Base-by-base conservation (phyloP, 2,113 vertebrate species). In the Rhegmatorhina hoffmannsi region DNA sequence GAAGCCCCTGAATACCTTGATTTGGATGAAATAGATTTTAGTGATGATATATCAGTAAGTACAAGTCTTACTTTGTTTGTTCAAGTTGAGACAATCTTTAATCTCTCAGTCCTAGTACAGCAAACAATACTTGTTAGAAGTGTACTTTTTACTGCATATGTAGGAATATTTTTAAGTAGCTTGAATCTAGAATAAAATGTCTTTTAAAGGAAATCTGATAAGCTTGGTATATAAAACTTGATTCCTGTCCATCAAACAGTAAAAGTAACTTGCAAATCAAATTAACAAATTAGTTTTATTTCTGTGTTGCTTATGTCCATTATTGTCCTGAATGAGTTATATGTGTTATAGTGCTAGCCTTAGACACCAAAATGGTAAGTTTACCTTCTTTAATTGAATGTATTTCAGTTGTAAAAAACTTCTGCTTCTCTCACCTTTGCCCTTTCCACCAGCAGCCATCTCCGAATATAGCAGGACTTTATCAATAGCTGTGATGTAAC, bases 11-110 rank as follows among this genome's bases (percentile, higher is more conserved):
- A 99, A 95, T 99, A 99, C 96, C 98, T 99, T 97, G 99, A 99
- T 97, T 98, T 99, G 98, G 99, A 99, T 97, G 99, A 99, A 98
- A 99, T 99, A 94, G 99, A 99, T 98, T 99, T 99, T 97, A 99
- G 98, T 56, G 99, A 99, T 97, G 99, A 99, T 84, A 97, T 99
- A 96, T 98, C 98, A 96, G 99, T 99, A 97, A 99, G 99, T 98
- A 96, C 33, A 58, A 74, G 21, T 66, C 28, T 40, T 82, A 78
- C 4, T 87, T 79, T 87, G 47, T 68, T 92, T 95, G 13, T 43
- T 89, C 43, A 49, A 28, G 12, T 66, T 84, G n/a, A 81, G 13
- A 55, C 25, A 58, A 28, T 46, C 60, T 53, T 83, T 28, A 17
- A 15, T 86, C n/a, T 43, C 40, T 83, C 28, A 87, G 19, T 73